Evolutionary conservation across 2,797 vertebrate species (phyloP).

Genomic region (Eutrigla gurnardus): DNA sequence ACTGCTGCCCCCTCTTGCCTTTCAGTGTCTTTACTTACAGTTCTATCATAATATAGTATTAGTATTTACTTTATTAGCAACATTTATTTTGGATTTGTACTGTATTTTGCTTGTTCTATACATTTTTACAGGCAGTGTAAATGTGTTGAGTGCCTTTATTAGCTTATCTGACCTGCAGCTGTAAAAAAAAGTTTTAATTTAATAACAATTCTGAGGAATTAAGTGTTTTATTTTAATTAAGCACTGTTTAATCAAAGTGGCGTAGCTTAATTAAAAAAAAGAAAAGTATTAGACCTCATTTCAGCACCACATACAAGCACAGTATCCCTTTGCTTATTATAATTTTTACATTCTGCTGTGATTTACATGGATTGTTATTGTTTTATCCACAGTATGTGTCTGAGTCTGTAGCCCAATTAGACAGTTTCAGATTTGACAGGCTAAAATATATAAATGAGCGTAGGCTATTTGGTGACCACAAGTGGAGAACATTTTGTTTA

Average conservation of each 20-base stretch:
- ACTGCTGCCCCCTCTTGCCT: background rate
- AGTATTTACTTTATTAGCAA: background rate
- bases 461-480: background rate
- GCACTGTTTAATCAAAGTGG: background rate
- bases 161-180: background rate
- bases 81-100: background rate
- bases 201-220: background rate
- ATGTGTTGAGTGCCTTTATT: background rate
- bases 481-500: background rate
- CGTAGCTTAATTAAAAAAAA: too few relatives aligned
- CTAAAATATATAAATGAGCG: background rate
- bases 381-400: background rate
- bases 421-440: background rate
- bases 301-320: background rate
- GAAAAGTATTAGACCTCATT: too few relatives aligned
- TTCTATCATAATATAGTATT: background rate
- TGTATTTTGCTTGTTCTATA: background rate
- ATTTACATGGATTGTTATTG: background rate
- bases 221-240: background rate
- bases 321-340: background rate
- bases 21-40: background rate
- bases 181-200: background rate
- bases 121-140: background rate
- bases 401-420: background rate
- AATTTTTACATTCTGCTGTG: background rate